phyloP scores from a whole-genome alignment of 2,888 invertebrate species.

The Deilephila elpenor region DNA sequence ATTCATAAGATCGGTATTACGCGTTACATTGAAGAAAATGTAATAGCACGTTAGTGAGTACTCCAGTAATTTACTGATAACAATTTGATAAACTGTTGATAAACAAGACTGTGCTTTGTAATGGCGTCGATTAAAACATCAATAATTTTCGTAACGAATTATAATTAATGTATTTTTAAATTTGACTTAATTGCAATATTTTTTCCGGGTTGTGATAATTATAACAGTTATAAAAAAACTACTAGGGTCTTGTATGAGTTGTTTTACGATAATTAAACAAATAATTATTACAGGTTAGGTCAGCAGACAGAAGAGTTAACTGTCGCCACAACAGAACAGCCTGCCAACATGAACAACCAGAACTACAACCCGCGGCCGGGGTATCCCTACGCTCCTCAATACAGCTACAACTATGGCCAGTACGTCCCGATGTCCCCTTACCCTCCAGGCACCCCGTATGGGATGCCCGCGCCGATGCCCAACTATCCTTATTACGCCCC shows the following conservation, averaged over 20 bases:
- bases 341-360: constrained; percentile 72
- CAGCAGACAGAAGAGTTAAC: constrained; percentile 75
- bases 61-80: constrained; percentile 24
- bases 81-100: constrained; percentile 27
- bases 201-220: no score
- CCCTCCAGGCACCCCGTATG: constrained; percentile 64
- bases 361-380: constrained; percentile 70
- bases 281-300: constrained; percentile 65
- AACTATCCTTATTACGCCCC: constrained; percentile 64
- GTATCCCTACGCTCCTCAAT: constrained; percentile 62
- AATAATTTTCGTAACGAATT: not conserved
- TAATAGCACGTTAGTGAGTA: not conserved
- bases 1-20: not conserved
- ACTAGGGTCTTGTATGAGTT: no score
- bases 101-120: constrained; percentile 22
- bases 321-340: constrained; percentile 59
- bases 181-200: not conserved
- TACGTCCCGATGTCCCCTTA: constrained; percentile 66
- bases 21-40: not conserved
- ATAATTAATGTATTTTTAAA: not conserved
- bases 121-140: constrained; percentile 16
- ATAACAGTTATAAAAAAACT: no score
- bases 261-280: constrained; percentile 5
- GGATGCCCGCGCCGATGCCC: constrained; percentile 49
- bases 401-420: constrained; percentile 62